Evolutionary conservation across 2,797 vertebrate species (phyloP).

Genomic region (Ispidina lecontei): DNA sequence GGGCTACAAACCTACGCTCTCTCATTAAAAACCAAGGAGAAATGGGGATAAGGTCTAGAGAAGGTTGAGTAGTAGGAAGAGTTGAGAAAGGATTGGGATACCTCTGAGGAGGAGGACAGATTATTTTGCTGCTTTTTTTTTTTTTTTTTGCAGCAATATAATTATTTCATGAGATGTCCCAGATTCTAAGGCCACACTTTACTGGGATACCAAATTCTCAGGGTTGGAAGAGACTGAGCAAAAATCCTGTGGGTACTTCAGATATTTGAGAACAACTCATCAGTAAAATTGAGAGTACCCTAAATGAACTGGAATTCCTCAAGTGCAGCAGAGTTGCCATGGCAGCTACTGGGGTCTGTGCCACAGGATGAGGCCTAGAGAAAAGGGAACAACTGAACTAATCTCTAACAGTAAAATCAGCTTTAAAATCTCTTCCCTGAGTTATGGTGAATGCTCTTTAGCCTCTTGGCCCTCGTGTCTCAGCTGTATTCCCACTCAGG

Average conservation of each 20-base stretch:
- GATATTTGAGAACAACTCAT: background rate
- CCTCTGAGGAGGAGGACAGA: background rate
- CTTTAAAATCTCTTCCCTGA: background rate
- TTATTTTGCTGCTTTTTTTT: background rate
- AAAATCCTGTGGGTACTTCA: background rate
- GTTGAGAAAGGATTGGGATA: background rate
- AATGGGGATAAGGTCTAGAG: background rate
- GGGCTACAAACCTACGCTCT: background rate
- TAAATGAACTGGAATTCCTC: conserved; percentile 39
- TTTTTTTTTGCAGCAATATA: background rate
- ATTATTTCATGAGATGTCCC: background rate
- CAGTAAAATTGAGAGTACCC: background rate
- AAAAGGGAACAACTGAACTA: background rate
- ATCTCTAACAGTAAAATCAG: background rate
- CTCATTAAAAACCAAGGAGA: background rate
- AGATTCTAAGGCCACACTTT: background rate
- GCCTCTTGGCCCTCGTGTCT: background rate
- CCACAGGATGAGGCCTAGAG: conserved; percentile 10
- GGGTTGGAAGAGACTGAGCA: background rate
- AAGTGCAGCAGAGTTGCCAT: conserved; percentile 31
- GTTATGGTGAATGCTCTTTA: background rate
- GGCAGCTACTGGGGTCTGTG: conserved; percentile 1
- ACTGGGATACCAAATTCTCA: background rate
- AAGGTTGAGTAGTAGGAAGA: background rate
- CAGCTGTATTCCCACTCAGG: background rate